phyloP scores from a whole-genome alignment of 1,140 invertebrate genomes.

The Drosophila arawakana region DNA sequence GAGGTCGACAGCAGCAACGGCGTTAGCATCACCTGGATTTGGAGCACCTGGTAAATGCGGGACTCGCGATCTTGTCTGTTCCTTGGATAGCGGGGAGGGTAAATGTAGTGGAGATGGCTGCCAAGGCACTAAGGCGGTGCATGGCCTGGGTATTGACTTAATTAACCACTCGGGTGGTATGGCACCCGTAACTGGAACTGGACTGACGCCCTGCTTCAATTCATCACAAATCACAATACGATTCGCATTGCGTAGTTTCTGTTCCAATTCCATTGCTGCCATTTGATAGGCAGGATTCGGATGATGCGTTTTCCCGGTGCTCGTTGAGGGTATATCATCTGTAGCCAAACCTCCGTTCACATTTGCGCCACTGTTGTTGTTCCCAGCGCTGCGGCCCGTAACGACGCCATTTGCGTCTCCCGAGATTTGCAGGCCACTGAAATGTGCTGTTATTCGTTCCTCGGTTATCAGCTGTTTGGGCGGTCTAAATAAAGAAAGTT shows the following conservation, averaged over 20 bases:
- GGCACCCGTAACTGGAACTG: slow-evolving; percentile 67
- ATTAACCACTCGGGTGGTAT: slow-evolving; percentile 73
- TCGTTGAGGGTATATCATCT: slow-evolving; percentile 73
- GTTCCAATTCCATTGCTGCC: slow-evolving; percentile 84
- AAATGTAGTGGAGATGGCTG: slow-evolving; percentile 88
- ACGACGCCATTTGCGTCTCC: slow-evolving; percentile 83
- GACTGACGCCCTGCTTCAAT: slow-evolving; percentile 86
- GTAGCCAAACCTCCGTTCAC: slow-evolving; percentile 67
- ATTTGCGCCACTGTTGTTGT: slow-evolving; percentile 64
- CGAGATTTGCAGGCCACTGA: slow-evolving; percentile 89
- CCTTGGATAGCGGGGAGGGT: slow-evolving; percentile 65
- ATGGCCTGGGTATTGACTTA: slow-evolving; percentile 87
- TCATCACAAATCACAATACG: slow-evolving; percentile 89
- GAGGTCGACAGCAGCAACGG: slow-evolving; percentile 42
- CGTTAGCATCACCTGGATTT: background rate
- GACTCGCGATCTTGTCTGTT: background rate
- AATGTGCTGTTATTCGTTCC: slow-evolving; percentile 91
- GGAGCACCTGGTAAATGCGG: background rate
- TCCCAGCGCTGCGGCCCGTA: slow-evolving; percentile 40
- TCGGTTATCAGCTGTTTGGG: slow-evolving; percentile 92
- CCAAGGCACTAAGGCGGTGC: slow-evolving; percentile 91
- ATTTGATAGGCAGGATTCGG: slow-evolving; percentile 75
- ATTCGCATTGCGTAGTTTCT: slow-evolving; percentile 86
- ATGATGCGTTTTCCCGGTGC: slow-evolving; percentile 71
- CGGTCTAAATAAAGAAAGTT: slow-evolving; percentile 78